Percentiles rank a stretch among this genome's conserved stretches.
Evolutionary conservation across 2,113 vertebrate genomes (phyloP).

Genomic region (Hippopotamus amphibius): DNA sequence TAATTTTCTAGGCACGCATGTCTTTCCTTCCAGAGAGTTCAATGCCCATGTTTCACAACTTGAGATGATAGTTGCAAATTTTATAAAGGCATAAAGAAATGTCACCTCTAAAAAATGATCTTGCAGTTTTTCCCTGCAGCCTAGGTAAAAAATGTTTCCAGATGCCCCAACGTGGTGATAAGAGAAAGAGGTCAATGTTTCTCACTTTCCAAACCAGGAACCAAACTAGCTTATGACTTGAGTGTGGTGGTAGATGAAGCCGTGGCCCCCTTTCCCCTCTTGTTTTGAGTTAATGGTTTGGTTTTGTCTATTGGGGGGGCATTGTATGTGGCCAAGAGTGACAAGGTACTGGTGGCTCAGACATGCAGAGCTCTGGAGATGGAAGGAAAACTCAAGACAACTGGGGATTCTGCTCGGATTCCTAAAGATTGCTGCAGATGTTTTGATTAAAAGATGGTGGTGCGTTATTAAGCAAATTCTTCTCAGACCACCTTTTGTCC

Average conservation of each 20-base stretch:
- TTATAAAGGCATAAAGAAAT: not conserved
- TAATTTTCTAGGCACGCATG: too few relatives aligned
- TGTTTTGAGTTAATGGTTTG: not conserved
- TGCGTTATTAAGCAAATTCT: rapidly evolving
- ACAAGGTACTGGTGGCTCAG: too few relatives aligned
- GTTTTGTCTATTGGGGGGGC: not conserved
- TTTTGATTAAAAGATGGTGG: not conserved
- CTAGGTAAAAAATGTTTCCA: not conserved
- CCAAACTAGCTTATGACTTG: not conserved
- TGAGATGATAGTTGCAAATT: not conserved
- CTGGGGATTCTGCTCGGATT: too few relatives aligned
- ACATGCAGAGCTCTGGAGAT: not conserved
- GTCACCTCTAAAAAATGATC: not conserved
- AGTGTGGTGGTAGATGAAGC: rapidly evolving
- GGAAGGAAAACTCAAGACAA: not conserved
- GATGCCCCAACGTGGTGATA: too few relatives aligned
- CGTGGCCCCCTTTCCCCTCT: not conserved
- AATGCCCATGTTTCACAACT: not conserved
- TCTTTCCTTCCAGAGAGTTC: not conserved
- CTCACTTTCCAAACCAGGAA: not conserved
- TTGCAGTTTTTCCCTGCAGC: not conserved
- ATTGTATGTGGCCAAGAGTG: not conserved
- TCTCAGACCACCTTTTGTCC: not conserved
- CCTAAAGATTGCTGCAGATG: too few relatives aligned
- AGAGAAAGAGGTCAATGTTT: not conserved